Evolutionary conservation across 2,797 vertebrate species (phyloP).

Genomic region (Tapera naevia): DNA sequence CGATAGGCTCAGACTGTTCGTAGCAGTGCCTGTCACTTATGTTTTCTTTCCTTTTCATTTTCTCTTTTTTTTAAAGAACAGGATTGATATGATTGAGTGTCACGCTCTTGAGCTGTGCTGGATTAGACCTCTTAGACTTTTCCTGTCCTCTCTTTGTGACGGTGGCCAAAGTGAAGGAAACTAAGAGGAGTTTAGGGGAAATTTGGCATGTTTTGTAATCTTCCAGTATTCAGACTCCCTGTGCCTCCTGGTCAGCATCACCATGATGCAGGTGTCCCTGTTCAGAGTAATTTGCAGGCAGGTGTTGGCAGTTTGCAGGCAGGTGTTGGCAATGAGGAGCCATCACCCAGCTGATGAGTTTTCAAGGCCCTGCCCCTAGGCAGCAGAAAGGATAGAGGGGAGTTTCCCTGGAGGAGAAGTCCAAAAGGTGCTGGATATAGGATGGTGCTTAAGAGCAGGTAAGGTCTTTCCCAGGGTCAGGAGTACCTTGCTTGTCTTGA

Average conservation of each 20-base stretch:
- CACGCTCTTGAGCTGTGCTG: background rate
- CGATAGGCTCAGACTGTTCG: background rate
- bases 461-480: background rate
- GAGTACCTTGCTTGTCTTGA: background rate
- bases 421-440: background rate
- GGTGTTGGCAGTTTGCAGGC: background rate
- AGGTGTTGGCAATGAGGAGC: background rate
- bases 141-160: background rate
- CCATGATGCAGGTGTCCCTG: background rate
- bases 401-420: background rate
- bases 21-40: background rate
- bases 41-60: background rate
- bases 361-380: background rate
- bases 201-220: rapidly evolving
- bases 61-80: background rate
- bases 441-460: background rate
- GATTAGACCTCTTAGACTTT: background rate
- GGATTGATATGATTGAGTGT: background rate
- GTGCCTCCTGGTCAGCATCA: background rate
- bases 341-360: background rate
- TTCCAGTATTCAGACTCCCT: background rate
- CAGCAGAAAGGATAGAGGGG: background rate
- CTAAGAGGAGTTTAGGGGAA: background rate
- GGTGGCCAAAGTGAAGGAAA: background rate
- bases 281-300: background rate